phyloP scores from a whole-genome alignment of 2,113 vertebrate species.

The Oryzias woworae region DNA sequence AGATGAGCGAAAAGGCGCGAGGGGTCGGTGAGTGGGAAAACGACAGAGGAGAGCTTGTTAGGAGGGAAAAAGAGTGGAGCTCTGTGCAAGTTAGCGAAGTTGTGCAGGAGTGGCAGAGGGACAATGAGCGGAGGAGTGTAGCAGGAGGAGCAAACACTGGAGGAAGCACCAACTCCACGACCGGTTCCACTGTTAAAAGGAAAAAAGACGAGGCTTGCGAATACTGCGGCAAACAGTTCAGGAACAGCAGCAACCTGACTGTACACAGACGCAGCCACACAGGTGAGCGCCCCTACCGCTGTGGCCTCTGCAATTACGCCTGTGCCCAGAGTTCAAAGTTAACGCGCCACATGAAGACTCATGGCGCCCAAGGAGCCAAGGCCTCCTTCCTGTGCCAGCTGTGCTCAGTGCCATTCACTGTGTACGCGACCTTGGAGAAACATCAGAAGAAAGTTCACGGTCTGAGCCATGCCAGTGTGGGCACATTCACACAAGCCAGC shows the following conservation, averaged over 20 bases:
- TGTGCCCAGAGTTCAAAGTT: constrained; percentile 89
- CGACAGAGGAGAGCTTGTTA: constrained; percentile 57
- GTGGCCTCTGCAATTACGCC: constrained; percentile 84
- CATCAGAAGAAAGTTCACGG: constrained; percentile 84
- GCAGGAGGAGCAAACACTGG: constrained; percentile 19
- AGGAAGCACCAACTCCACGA: background rate
- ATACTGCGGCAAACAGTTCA: constrained; percentile 84
- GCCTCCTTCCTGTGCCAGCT: constrained; percentile 82
- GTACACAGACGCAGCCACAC: constrained; percentile 88
- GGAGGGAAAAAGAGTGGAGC: constrained; percentile 60
- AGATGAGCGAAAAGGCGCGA: constrained; percentile 58
- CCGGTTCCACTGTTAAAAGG: constrained; percentile 41
- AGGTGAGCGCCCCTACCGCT: constrained; percentile 82
- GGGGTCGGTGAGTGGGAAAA: constrained; percentile 66
- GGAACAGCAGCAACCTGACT: constrained; percentile 88
- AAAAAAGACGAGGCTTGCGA: constrained; percentile 82
- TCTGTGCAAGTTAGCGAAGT: constrained; percentile 51
- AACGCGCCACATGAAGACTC: constrained; percentile 89
- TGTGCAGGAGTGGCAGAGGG: constrained; percentile 73
- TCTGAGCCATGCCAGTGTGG: constrained; percentile 73
- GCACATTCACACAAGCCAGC: constrained; percentile 63
- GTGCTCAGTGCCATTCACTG: constrained; percentile 83
- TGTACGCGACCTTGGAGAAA: constrained; percentile 86
- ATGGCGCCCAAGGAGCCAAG: constrained; percentile 76
- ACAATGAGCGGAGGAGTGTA: constrained; percentile 60